Conservation (phyloP, 2,888 invertebrate genomes). For the Drosophila maculinotata region DNA sequence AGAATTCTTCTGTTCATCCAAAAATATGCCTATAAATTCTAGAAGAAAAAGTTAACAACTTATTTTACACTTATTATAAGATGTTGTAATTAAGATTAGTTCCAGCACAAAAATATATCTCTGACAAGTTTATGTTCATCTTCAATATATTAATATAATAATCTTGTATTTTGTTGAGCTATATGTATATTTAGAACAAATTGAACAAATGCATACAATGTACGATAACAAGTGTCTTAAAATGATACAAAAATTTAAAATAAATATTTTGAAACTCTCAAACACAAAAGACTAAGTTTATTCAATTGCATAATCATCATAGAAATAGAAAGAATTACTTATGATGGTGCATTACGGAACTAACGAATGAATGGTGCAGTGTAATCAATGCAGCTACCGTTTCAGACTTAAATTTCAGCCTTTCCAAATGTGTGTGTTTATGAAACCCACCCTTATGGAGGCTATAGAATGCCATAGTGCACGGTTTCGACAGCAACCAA, state of each 20-base stretch:
- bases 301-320: conserved; percentile 48
- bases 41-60: neutral
- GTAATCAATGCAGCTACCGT: conserved; percentile 40
- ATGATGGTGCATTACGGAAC: too few species aligned
- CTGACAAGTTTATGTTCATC: conserved; percentile 15
- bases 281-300: conserved; percentile 46
- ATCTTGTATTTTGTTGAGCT: conserved; percentile 15
- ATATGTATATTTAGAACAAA: conserved; percentile 12
- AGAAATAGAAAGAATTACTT: conserved; percentile 11
- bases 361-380: neutral
- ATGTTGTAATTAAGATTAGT: conserved; percentile 11
- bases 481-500: conserved; percentile 30
- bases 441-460: conserved; percentile 44
- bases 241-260: conserved; percentile 7
- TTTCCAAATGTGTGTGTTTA: conserved; percentile 15
- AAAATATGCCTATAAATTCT: neutral
- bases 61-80: neutral
- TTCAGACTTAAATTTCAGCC: conserved; percentile 21
- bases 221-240: conserved; percentile 39
- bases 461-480: conserved; percentile 38
- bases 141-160: conserved; percentile 6
- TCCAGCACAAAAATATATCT: conserved; percentile 1
- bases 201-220: conserved; percentile 25
- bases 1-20: too few species aligned
- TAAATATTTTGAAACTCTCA: conserved; percentile 27